Base-by-base conservation (phyloP, 1,140 invertebrate genomes). In the Psix sp. region DNA sequence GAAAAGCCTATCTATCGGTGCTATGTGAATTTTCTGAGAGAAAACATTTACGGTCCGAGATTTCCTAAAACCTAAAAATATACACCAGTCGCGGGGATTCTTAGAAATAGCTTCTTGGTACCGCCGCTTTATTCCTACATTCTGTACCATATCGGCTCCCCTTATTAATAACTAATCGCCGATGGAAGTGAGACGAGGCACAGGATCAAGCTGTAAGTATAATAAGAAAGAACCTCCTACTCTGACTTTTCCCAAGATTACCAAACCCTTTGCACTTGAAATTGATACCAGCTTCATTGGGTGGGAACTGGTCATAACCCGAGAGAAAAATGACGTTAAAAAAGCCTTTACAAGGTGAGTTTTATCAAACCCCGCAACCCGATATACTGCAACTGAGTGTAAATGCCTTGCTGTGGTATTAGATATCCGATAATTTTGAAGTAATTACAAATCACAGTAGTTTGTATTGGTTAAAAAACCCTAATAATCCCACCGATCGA, bases 21-120 rank as follows among this genome's bases (percentile, higher is more conserved):
- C 21, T 4, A 24, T 4, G 9, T 14, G 38, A 15, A 31, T 63
- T 6, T 48, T 74, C 48, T 74, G 66, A 2, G 59, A 74, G 6
- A 80, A 81, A 48, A 33, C 57, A 3, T 5, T 10, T 13, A 21
- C 72, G 0, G 70, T 82, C n/a, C 4, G 62, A 7, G 42, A 79
- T 1, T 84, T 78, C 21, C 72, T 74, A 2, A 26, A 31, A 5
- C 84, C 83, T 0, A 54, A 56, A 11, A 80, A 57, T 46, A 33
- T 77, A 1, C 77, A 71, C 11, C 71, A 82, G 48, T 33, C 85
- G 1, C 14, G 77, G 14, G 5, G 66, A n/a, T 86, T 87, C 51
- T 36, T 84, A 0, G 56, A 35, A 4, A 49, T 49, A 43, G n/a
- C 56, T 0, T 60, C 46, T 15, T 63, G 46, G 59, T 63, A 63